These are phyloP conservation scores for Drosophila cracens DNA, from an alignment of 2,888 invertebrate genomes.

Conservation along the genomic window DNA sequence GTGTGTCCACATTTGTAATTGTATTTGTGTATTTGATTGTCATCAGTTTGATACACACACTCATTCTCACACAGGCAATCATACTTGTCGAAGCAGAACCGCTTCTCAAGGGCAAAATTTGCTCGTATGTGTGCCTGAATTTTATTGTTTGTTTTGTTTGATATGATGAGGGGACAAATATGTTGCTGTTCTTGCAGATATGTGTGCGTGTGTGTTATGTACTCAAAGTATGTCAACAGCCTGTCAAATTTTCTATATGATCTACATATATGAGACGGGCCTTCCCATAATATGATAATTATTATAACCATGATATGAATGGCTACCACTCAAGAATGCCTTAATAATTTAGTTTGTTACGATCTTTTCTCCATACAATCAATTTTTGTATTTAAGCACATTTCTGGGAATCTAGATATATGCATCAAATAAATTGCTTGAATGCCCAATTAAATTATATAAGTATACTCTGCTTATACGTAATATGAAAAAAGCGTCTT, in stretches of 20 bases:
- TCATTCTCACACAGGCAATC: slow-evolving; percentile 27
- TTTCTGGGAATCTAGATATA: slow-evolving; percentile 2
- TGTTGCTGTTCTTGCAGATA: slow-evolving; percentile 18
- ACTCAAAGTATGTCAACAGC: slow-evolving; percentile 58
- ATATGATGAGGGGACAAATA: slow-evolving; percentile 56
- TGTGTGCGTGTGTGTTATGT: slow-evolving; percentile 31
- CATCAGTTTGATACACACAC: slow-evolving; percentile 70
- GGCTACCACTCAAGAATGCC: slow-evolving; percentile 16
- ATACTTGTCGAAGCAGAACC: slow-evolving; percentile 41
- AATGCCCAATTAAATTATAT: slow-evolving; percentile 10
- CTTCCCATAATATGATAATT: slow-evolving; percentile 52
- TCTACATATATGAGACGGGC: slow-evolving; percentile 31
- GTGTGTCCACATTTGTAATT: slow-evolving; percentile 74
- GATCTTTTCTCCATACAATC: neutral
- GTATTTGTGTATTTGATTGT: slow-evolving; percentile 82
- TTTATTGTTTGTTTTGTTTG: slow-evolving; percentile 80
- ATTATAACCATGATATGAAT: slow-evolving; percentile 43
- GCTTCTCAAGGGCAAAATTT: slow-evolving; percentile 79
- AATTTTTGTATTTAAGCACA: slow-evolving; percentile 2
- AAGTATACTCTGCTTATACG: slow-evolving; percentile 5
- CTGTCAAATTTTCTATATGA: slow-evolving; percentile 48
- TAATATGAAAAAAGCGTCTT: slow-evolving; percentile 24
- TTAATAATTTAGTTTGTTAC: slow-evolving; percentile 29
- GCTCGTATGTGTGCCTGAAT: slow-evolving; percentile 68
- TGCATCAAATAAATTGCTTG: slow-evolving; percentile 6